Conservation (phyloP, 2,113 vertebrate genomes). For the Trichechus manatus region DNA sequence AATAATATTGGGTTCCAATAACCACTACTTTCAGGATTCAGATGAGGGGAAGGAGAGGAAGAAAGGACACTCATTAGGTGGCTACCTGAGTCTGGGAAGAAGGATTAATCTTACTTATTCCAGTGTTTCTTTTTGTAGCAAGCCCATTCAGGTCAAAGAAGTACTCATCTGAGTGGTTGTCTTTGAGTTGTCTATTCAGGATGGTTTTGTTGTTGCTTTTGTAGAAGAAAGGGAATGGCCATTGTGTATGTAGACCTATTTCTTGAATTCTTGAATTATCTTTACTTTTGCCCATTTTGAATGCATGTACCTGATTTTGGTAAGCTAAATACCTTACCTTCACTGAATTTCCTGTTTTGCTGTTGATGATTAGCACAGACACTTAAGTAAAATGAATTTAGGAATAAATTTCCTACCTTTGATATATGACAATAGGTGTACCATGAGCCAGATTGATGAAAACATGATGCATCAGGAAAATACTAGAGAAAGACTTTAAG, state of each 20-base stretch:
- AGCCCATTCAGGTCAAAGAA: background rate
- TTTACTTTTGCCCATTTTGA: background rate
- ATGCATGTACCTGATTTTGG: background rate
- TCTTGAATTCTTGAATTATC: background rate
- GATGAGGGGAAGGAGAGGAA: background rate
- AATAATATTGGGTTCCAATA: background rate
- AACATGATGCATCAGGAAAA: background rate
- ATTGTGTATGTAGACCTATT: background rate
- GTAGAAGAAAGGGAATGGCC: background rate
- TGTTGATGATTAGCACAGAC: background rate
- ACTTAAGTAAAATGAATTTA: conserved; percentile 18
- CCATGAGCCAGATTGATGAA: background rate
- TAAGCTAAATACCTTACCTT: background rate
- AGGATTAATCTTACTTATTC: background rate
- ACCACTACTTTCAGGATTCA: background rate
- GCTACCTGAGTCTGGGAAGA: background rate
- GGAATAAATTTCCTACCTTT: conserved; percentile 5
- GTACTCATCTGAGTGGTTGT: background rate
- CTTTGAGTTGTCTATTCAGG: background rate
- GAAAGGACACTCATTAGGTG: background rate
- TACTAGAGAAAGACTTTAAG: background rate
- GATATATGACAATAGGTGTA: background rate
- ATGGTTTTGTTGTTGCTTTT: background rate
- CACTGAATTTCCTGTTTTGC: background rate
- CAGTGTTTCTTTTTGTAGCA: background rate